Percentiles rank a stretch among this genome's conserved stretches.
These are phyloP conservation scores for Diplogasteroides magnus DNA, from an alignment of 1,140 invertebrate species.

Conservation along the genomic window DNA sequence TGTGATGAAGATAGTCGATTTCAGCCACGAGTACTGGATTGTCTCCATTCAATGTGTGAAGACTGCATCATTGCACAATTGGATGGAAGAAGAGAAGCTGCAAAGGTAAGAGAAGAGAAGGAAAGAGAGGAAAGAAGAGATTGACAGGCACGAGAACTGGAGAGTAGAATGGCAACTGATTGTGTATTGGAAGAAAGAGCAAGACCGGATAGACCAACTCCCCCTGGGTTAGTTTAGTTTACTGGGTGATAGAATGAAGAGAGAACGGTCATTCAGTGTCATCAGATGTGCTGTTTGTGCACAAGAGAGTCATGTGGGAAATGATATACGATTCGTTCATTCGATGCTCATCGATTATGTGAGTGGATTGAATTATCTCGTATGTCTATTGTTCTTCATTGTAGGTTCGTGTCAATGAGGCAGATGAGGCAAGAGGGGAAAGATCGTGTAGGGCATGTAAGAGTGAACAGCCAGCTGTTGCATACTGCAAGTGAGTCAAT, in stretches of 20 bases:
- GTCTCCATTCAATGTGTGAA: constrained; percentile 51
- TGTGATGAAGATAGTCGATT: not conserved
- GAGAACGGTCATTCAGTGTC: constrained; percentile 20
- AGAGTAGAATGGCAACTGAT: not conserved
- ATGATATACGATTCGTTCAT: constrained; percentile 48
- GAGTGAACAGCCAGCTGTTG: constrained; percentile 70
- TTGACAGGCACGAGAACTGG: not conserved
- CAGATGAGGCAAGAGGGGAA: constrained; percentile 21
- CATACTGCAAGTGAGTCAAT: no score
- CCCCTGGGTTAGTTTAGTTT: not conserved
- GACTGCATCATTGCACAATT: constrained; percentile 51
- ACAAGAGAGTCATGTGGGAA: constrained; percentile 43
- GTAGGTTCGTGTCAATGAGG: constrained; percentile 17
- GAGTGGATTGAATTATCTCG: constrained; percentile 5
- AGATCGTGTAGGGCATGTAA: constrained; percentile 42
- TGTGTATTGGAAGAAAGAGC: not conserved
- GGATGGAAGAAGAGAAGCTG: constrained; percentile 32
- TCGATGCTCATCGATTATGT: constrained; percentile 46
- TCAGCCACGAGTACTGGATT: constrained; percentile 46
- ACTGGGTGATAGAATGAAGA: not conserved
- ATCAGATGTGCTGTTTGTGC: constrained; percentile 46
- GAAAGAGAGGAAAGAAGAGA: not conserved
- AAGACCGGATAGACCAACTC: not conserved
- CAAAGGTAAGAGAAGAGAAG: constrained; percentile 6
- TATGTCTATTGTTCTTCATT: not conserved